phyloP scores from a whole-genome alignment of 1,140 invertebrate species.

The Hyles euphorbiae region DNA sequence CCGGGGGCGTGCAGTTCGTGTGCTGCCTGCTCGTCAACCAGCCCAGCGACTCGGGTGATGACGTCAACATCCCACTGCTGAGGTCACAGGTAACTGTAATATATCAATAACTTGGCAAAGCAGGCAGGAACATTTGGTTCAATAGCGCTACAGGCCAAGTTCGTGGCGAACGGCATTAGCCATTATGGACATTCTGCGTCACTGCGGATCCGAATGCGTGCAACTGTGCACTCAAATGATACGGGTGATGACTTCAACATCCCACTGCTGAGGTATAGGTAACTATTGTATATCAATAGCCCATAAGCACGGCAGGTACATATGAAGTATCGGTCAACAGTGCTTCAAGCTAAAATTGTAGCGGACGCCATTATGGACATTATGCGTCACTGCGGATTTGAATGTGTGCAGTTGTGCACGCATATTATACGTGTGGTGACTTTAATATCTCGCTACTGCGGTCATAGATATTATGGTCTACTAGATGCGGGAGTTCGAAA shows the following conservation, averaged over 20 bases:
- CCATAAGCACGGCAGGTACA: constrained; percentile 86
- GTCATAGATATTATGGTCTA: too few species aligned
- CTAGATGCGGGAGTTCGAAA: too few species aligned
- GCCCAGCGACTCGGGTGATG: constrained; percentile 74
- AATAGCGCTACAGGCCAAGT: constrained; percentile 93
- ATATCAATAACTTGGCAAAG: constrained; percentile 72
- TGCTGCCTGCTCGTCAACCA: constrained; percentile 89
- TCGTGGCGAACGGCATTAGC: constrained; percentile 92
- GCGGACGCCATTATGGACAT: too few species aligned
- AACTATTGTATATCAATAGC: constrained; percentile 11
- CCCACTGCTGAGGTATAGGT: constrained; percentile 90
- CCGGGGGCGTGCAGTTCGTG: constrained; percentile 84
- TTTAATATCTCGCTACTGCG: too few species aligned
- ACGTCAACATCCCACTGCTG: constrained; percentile 92
- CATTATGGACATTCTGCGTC: constrained; percentile 90
- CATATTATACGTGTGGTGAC: too few species aligned
- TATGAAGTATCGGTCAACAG: constrained; percentile 83
- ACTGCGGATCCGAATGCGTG: constrained; percentile 82
- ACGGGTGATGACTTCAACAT: constrained; percentile 87
- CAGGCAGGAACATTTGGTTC: constrained; percentile 92
- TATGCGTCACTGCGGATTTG: too few species aligned
- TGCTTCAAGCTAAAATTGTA: constrained; percentile 93
- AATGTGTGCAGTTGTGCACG: too few species aligned
- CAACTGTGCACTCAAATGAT: constrained; percentile 87
- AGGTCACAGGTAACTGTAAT: constrained; percentile 82